Percentiles rank a stretch among this genome's conserved stretches.
Conservation (phyloP, 2,113 vertebrate species). For the Falco punctatus region DNA sequence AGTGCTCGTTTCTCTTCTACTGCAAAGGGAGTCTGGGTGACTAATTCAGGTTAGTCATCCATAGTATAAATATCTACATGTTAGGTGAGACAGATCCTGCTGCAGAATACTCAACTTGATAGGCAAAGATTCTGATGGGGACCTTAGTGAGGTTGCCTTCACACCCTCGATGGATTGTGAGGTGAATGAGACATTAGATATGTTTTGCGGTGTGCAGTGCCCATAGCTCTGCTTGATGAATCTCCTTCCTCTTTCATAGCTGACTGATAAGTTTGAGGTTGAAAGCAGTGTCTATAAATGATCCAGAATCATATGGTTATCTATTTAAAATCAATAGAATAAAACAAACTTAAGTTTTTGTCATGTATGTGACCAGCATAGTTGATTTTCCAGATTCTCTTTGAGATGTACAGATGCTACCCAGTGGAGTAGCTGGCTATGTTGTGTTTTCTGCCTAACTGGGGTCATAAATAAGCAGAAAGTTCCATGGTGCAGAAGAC, state of each 20-base stretch:
- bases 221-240: not conserved
- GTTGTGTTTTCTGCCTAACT: fast-evolving
- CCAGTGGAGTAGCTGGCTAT: not conserved
- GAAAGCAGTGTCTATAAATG: not conserved
- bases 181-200: fast-evolving
- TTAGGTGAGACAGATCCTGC: not conserved
- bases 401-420: fast-evolving
- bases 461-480: no score
- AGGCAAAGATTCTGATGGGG: not conserved
- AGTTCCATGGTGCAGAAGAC: not conserved
- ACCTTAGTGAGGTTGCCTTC: not conserved
- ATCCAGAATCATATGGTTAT: not conserved
- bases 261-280: not conserved
- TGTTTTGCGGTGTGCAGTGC: fast-evolving
- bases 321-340: no score
- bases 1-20: not conserved
- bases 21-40: not conserved
- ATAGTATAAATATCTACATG: not conserved
- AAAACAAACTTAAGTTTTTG: fast-evolving
- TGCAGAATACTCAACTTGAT: not conserved
- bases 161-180: fast-evolving
- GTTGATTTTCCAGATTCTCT: not conserved
- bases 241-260: not conserved
- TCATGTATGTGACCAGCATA: fast-evolving
- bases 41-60: not conserved